Conservation (phyloP, 2,797 vertebrate genomes). For the Chrosomus eos region DNA sequence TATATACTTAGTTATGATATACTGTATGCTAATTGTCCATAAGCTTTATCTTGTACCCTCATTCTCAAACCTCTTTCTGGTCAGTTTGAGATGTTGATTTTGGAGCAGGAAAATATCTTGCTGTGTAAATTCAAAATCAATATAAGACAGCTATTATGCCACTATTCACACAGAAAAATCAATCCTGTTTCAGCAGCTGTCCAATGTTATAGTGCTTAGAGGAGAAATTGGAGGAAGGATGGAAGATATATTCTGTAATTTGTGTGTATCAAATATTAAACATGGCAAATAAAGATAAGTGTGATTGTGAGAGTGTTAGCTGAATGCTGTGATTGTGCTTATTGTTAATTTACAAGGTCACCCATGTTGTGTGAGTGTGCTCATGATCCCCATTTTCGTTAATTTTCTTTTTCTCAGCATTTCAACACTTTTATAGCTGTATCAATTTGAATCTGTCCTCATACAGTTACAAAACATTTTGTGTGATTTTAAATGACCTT, state of each 20-base stretch:
- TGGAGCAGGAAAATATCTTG: constrained; percentile 17
- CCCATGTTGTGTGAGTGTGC: background rate
- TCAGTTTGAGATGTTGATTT: constrained; percentile 22
- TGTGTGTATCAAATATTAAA: constrained; percentile 37
- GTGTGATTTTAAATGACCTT: background rate
- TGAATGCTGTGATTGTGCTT: constrained; percentile 24
- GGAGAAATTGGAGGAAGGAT: background rate
- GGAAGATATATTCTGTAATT: constrained; percentile 18
- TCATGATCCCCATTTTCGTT: background rate
- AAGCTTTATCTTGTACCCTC: background rate
- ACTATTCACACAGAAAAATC: constrained; percentile 40
- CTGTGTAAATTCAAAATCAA: constrained; percentile 50
- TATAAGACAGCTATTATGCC: constrained; percentile 29
- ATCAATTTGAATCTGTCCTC: background rate
- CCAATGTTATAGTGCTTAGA: constrained; percentile 31
- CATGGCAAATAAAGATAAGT: constrained; percentile 45
- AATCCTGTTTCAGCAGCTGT: constrained; percentile 32
- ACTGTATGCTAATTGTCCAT: background rate
- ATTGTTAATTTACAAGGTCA: constrained; percentile 12
- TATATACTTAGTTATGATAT: background rate
- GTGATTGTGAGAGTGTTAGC: constrained; percentile 11
- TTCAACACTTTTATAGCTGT: background rate
- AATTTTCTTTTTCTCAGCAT: background rate
- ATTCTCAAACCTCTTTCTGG: background rate
- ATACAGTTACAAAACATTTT: constrained; percentile 14